Percentiles rank a stretch among this genome's conserved stretches.
These are phyloP conservation scores for Takifugu flavidus DNA, from an alignment of 2,113 vertebrate species.

Conservation along the genomic window DNA sequence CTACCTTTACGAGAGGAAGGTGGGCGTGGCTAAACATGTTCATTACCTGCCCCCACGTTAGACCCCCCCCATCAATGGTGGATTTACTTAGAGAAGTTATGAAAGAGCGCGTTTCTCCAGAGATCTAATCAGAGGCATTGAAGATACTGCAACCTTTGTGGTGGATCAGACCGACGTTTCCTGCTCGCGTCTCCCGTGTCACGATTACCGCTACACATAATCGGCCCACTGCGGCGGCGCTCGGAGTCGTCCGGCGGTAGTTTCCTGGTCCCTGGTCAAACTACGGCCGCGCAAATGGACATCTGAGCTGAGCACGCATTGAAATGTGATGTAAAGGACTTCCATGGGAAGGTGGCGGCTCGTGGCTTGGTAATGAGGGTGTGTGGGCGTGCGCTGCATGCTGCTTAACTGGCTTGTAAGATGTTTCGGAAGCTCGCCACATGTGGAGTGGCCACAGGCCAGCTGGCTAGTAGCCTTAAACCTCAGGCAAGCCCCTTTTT, in stretches of 20 bases:
- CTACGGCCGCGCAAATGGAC: slow-evolving; percentile 1
- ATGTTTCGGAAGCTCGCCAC: slow-evolving; percentile 48
- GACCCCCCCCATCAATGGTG: too few species aligned
- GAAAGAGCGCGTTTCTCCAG: too few species aligned
- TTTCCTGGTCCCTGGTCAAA: slow-evolving; percentile 9
- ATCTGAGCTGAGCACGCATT: slow-evolving; percentile 5
- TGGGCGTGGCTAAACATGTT: too few species aligned
- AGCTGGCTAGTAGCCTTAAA: slow-evolving; percentile 33
- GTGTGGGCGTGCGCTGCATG: slow-evolving; percentile 38
- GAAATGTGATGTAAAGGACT: slow-evolving; percentile 34
- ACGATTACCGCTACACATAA: neutral
- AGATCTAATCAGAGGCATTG: too few species aligned
- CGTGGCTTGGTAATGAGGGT: slow-evolving; percentile 47
- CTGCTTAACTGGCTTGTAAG: slow-evolving; percentile 30
- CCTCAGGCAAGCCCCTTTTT: slow-evolving; percentile 22
- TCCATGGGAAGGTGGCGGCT: slow-evolving; percentile 33
- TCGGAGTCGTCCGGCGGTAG: neutral
- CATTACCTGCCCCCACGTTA: too few species aligned
- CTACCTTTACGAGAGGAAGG: too few species aligned
- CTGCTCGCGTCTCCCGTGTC: too few species aligned
- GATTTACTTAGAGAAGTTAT: too few species aligned
- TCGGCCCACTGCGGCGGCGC: too few species aligned
- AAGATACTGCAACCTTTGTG: too few species aligned
- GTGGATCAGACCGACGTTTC: too few species aligned
- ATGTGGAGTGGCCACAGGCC: slow-evolving; percentile 45